These are phyloP conservation scores for Elephantulus edwardii DNA, from an alignment of 2,113 vertebrate species.

Conservation along the genomic window DNA sequence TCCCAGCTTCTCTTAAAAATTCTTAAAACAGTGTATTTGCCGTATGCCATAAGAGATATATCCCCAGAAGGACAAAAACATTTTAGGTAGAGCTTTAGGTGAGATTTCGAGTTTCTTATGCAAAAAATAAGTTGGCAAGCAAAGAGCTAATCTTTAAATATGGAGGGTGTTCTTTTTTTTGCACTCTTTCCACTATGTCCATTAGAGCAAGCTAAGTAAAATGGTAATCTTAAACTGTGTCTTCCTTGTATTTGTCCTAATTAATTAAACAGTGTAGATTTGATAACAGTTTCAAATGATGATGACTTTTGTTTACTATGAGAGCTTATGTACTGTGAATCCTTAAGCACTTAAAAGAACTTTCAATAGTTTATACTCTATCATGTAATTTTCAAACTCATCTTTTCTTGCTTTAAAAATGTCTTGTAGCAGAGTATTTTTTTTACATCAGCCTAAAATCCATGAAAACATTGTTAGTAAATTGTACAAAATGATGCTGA, in stretches of 20 bases:
- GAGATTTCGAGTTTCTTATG: conserved; percentile 41
- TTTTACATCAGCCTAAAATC: not conserved
- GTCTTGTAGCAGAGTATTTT: not conserved
- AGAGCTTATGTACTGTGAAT: not conserved
- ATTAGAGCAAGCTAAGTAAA: not conserved
- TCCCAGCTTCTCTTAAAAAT: not conserved
- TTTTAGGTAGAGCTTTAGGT: not conserved
- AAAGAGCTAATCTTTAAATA: conserved; percentile 21
- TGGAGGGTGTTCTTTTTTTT: too few species aligned
- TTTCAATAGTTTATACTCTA: not conserved
- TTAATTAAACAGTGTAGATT: not conserved
- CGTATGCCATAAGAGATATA: not conserved
- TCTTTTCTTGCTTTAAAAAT: not conserved
- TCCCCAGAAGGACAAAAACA: not conserved
- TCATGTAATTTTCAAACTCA: not conserved
- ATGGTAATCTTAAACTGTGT: not conserved
- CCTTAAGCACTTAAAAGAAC: not conserved
- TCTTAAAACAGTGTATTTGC: conserved; percentile 8
- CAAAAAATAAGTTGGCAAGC: conserved; percentile 37
- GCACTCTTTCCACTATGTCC: not conserved
- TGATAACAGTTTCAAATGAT: not conserved
- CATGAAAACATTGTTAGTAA: not conserved
- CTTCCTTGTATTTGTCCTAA: not conserved
- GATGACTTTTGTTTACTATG: not conserved
- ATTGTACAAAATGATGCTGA: not conserved